Base-by-base conservation (phyloP, 2,113 vertebrate genomes). In the Hemibagrus wyckioides region DNA sequence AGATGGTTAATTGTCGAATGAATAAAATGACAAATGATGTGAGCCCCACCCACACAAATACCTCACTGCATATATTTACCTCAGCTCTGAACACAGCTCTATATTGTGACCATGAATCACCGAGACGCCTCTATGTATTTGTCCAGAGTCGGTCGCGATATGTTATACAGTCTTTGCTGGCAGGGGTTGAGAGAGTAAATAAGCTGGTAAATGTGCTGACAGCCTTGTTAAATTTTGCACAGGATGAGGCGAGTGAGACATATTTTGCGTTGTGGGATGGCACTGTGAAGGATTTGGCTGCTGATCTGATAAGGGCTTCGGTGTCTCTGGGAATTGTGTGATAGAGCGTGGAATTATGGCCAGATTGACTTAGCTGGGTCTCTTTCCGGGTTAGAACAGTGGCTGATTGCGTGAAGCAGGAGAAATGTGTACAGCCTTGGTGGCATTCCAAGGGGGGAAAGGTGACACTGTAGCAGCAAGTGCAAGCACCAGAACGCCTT, bases 221-320 rank as follows among this genome's bases (percentile, higher is more conserved):
- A 90, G 85, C 83, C 82, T 82, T 87, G 88, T 85, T 88, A 87
- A 88, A 87, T 79, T 85, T 50, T 83, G 76, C 80, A 83, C 56
- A 30, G 88, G 50, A 81, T 77, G 39, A 50, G 52, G 48, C 6
- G 82, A 77, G 81, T 56, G 88, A 89, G 85, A 85, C 67, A 76
- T 89, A 86, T 87, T 91, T 84, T 48, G 65, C 80, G 82, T 80
- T 75, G 83, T 44, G 36, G 80, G 85, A 85, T 14, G 67, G 84
- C 71, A 87, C 75, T 88, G 90, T 90, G 85, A 90, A 87, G 85
- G 85, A 90, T 84, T 25, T 87, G 57, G 81, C 85, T 69, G 71
- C 86, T 86, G 91, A 89, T 91, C 89, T 90, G 89, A 92, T 89
- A 90, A 89, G 77, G 85, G 80, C 89, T 87, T 86, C 30, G 48